phyloP scores from a whole-genome alignment of 2,113 vertebrate species.

The Eptatretus burgeri region DNA sequence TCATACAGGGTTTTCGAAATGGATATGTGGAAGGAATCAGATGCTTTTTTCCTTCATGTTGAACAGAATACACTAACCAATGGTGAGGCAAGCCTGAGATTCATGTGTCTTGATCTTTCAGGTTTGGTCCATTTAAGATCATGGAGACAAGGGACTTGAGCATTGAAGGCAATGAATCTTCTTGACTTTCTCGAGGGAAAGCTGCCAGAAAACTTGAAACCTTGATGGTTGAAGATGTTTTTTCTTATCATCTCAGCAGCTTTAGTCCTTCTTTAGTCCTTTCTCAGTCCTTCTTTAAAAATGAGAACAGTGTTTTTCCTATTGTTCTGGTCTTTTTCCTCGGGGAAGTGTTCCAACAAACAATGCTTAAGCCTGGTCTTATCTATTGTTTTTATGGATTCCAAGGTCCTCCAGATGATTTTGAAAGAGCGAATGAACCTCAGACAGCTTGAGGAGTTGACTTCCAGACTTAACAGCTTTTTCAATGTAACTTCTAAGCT shows the following conservation, averaged over 20 bases:
- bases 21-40: constrained; percentile 11
- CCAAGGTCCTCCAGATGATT: not conserved
- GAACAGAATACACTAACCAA: constrained; percentile 2
- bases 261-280: not conserved
- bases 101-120: constrained; percentile 7
- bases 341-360: constrained; percentile 4
- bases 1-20: constrained; percentile 17
- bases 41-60: constrained; percentile 10
- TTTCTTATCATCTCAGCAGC: not conserved
- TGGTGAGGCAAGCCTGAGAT: constrained; percentile 2
- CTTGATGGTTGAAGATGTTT: not conserved
- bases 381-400: not conserved
- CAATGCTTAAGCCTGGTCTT: not conserved
- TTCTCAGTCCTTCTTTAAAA: not conserved
- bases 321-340: not conserved
- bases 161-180: not conserved
- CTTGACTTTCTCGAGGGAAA: constrained; percentile 6
- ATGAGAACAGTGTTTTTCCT: constrained; percentile 2
- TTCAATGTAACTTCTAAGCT: not conserved
- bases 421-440: not conserved
- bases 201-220: not conserved
- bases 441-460: not conserved
- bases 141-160: not conserved
- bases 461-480: not conserved
- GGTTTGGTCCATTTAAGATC: constrained; percentile 6